Conservation (phyloP, 2,113 vertebrate genomes). For the Gallinago media region DNA sequence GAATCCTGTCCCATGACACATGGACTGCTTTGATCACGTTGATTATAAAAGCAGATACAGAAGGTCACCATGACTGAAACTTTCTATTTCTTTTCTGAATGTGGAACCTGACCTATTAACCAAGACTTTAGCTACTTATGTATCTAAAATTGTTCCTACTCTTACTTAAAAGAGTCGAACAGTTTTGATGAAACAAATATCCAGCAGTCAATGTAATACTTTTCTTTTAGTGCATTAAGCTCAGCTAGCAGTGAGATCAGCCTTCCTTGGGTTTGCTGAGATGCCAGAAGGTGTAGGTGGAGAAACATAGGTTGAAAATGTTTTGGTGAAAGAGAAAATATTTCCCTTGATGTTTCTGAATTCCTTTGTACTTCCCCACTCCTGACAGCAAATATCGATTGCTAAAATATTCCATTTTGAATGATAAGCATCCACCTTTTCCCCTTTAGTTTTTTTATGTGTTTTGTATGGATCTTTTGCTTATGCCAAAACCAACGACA, state of each 20-base stretch:
- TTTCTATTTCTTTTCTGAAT: constrained; percentile 23
- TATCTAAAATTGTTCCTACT: neutral
- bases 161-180: neutral
- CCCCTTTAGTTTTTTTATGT: neutral
- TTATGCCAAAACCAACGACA: neutral
- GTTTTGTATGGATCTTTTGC: neutral
- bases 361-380: neutral
- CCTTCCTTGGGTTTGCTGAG: neutral
- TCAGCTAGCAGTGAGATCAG: neutral
- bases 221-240: neutral
- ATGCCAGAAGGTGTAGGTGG: neutral
- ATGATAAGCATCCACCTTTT: neutral
- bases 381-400: neutral
- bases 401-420: neutral
- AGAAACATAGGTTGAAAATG: neutral
- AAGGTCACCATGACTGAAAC: constrained; percentile 35
- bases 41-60: constrained; percentile 59
- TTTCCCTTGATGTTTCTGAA: neutral
- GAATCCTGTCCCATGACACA: constrained; percentile 44
- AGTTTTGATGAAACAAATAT: constrained; percentile 6
- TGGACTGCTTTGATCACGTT: constrained; percentile 53
- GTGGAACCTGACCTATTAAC: neutral
- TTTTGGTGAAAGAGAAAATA: neutral
- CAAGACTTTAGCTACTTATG: neutral
- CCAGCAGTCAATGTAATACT: neutral